Base-by-base conservation (phyloP, 2,113 vertebrate species). In the Platysternon megacephalum region DNA sequence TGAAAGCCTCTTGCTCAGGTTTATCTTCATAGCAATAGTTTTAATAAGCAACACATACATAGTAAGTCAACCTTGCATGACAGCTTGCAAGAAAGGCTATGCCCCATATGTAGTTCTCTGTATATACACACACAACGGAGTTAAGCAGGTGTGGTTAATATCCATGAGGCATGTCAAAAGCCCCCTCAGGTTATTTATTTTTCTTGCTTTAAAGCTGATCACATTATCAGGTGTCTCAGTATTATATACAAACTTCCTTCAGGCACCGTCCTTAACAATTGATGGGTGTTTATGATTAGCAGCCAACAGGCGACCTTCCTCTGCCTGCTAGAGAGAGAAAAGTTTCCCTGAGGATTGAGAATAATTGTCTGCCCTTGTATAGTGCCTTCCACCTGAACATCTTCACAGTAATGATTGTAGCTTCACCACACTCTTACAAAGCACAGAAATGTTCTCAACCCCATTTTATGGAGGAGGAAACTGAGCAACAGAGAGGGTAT, bases 201-300 rank as follows among this genome's bases (percentile, higher is more conserved):
- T 87, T 76, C 80, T 68, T 53, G 49, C 5, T 91, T 76, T 84
- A 78, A 89, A 84, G 32, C 13, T 85, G 85, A 84, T 52, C 56
- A 32, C 3, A 1, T 93, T 89, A 84, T 79, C 80, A 61, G 10
- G 85, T 93, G 93, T 94, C 61, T 93, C 87, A 93, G 85, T 90
- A 95, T 86, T 48, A 80, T 0, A 35, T 35, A 68, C 56, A 46
- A 5, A 52, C 35, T 94, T 93, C n/a, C 53, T 90, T 76, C 17
- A 52, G 52, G 6, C 21, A 74, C 32, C 26, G 11, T 74, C 39
- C 68, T 74, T 42, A 11, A 74, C n/a, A 74, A 42, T 39, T 74
- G n/a, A 74, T 44, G 14, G 72, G 11, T 24, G 21, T 74, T 74
- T 74, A 42, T 39, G 42, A 22, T 26, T 74, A 24, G 72, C n/a